phyloP scores from a whole-genome alignment of 1,140 invertebrate species.

The Drosophila bocqueti region DNA sequence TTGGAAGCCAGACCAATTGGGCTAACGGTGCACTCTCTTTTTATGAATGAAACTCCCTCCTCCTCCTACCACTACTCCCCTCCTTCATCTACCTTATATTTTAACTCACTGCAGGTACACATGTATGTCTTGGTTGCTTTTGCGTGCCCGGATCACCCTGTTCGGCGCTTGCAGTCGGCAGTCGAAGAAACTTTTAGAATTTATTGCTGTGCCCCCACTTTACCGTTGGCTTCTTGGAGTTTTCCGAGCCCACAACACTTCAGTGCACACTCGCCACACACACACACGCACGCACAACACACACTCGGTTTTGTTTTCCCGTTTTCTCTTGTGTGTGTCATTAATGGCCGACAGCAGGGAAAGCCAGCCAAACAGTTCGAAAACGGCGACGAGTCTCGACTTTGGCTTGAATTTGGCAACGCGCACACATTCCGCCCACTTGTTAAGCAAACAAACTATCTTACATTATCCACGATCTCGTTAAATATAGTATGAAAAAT shows the following conservation, averaged over 20 bases:
- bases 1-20: conserved; percentile 52
- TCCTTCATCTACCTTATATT: conserved; percentile 3
- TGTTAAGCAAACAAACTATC: conserved; percentile 3
- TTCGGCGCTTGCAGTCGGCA: conserved; percentile 33
- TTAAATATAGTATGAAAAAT: conserved; percentile 35
- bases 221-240: conserved; percentile 26
- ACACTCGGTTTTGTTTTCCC: conserved; percentile 39
- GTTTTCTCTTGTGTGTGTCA: conserved; percentile 40
- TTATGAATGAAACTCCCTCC: conserved; percentile 72
- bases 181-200: conserved; percentile 10
- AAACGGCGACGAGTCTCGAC: neutral
- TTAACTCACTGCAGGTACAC: conserved; percentile 66
- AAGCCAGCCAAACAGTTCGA: conserved; percentile 4
- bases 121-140: conserved; percentile 25
- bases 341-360: conserved; percentile 46
- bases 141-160: conserved; percentile 38
- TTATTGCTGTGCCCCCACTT: conserved; percentile 19
- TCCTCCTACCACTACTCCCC: neutral
- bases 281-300: conserved; percentile 19
- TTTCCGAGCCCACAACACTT: conserved; percentile 60
- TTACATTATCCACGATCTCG: conserved; percentile 32
- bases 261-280: conserved; percentile 50
- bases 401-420: neutral
- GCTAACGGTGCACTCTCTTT: conserved; percentile 55
- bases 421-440: conserved; percentile 7